Base-by-base conservation (phyloP, 2,113 vertebrate species). In the Orientallactaga bullata region DNA sequence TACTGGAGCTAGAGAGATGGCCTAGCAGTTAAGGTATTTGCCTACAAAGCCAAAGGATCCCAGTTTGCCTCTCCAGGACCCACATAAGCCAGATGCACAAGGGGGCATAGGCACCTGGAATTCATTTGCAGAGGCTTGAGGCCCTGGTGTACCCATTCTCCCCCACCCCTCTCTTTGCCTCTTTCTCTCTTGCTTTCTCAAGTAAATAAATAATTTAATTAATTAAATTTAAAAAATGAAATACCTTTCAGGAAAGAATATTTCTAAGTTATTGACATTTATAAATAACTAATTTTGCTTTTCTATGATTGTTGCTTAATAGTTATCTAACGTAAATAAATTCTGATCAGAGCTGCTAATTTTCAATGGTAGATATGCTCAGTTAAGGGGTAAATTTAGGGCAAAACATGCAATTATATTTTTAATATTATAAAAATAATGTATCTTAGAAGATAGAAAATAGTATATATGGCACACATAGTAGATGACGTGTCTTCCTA, bases 201-300 rank as follows among this genome's bases (percentile, higher is more conserved):
- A n/a, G n/a, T n/a, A n/a, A n/a, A n/a, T n/a, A n/a, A n/a, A n/a
- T n/a, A n/a, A n/a, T n/a, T n/a, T n/a, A n/a, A n/a, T n/a, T 12
- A 60, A 60, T 60, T 60, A 60, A 12, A 12, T 60, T 60, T 60
- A 60, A 60, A 60, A 17, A 60, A 60, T n/a, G n/a, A n/a, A n/a
- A n/a, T n/a, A 74, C 24, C 3, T 90, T 91, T 96, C 88, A 17
- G 15, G 30, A 20, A n/a, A 35, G n/a, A 66, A 84, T 55, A 55
- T 32, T 84, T 84, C 21, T 85, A 51, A n/a, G 51, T 68, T 20
- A n/a, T 51, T 42, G 63, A 69, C 42, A 51, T 20, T 47, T n/a
- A 21, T 13, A 69, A 85, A 66, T n/a, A 55, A 55, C 17, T 24
- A 84, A 69, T 69, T 71, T 2, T 71, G 82, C 42, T 69, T 55